A percentile compares a stretch with the other conserved stretches of the same genome.
phyloP scores from a whole-genome alignment of 2,888 invertebrate species.

The Syritta pipiens region DNA sequence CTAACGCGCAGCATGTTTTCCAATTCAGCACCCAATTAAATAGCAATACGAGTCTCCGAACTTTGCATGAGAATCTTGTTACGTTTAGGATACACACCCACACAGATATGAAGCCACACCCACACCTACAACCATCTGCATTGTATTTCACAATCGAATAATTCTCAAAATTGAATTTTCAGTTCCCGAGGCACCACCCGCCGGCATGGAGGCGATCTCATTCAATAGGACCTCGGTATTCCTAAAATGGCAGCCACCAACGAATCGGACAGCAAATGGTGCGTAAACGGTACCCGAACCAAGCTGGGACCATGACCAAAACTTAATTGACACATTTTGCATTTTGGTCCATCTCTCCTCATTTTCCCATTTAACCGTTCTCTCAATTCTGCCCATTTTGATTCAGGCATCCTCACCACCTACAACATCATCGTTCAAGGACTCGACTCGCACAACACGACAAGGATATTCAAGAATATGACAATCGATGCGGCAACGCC shows the following conservation, averaged over 20 bases:
- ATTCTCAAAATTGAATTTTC: conserved; percentile 69
- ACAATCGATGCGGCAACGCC: conserved; percentile 86
- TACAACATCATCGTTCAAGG: conserved; percentile 87
- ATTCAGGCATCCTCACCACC: conserved; percentile 84
- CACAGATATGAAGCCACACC: too few relatives aligned
- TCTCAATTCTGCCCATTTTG: too few relatives aligned
- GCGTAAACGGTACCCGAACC: conserved; percentile 61
- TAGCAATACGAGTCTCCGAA: conserved; percentile 5
- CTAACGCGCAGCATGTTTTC: conserved; percentile 23
- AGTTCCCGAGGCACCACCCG: conserved; percentile 92
- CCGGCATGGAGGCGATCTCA: conserved; percentile 89
- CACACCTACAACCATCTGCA: conserved; percentile 44
- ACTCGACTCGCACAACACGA: conserved; percentile 81
- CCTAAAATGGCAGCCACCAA: conserved; percentile 92
- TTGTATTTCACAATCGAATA: conserved; percentile 73
- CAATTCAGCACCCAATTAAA: conserved; percentile 43
- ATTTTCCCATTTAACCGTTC: not conserved
- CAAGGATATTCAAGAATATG: conserved; percentile 84
- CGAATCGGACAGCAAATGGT: conserved; percentile 88
- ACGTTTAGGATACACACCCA: conserved; percentile 68
- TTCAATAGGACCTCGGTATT: conserved; percentile 89
- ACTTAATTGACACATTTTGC: conserved; percentile 65
- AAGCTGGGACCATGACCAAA: too few relatives aligned
- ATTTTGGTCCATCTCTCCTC: conserved; percentile 12
- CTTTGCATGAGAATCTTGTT: too few relatives aligned